Percentiles rank a stretch among this genome's conserved stretches.
Conservation (phyloP, 2,113 vertebrate species). For the Coryphaenoides rupestris region DNA sequence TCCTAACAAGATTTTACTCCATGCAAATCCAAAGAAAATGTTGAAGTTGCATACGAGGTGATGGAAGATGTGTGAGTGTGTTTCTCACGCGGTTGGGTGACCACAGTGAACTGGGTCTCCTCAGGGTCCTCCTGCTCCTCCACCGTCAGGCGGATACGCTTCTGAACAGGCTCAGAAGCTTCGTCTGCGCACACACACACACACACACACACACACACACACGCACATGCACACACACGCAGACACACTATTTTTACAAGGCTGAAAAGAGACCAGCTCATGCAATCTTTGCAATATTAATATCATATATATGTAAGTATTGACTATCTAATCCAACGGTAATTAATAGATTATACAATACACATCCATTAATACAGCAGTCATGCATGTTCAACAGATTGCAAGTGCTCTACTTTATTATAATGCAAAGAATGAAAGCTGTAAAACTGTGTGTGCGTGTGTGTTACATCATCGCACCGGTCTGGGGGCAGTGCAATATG, state of each 20-base stretch:
- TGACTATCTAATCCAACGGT: too few relatives aligned
- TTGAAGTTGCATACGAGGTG: too few relatives aligned
- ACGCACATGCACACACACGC: conserved; percentile 11
- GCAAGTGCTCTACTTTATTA: too few relatives aligned
- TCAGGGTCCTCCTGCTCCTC: conserved; percentile 81
- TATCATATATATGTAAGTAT: too few relatives aligned
- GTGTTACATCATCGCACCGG: conserved; percentile 63
- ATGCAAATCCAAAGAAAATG: too few relatives aligned
- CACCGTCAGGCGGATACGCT: conserved; percentile 84
- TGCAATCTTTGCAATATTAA: too few relatives aligned
- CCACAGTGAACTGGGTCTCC: conserved; percentile 83
- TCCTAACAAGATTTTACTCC: too few relatives aligned
- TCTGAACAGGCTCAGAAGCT: conserved; percentile 81
- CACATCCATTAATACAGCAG: too few relatives aligned
- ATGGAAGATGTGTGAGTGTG: background rate
- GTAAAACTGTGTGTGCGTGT: conserved; percentile 18
- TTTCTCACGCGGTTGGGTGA: conserved; percentile 87
- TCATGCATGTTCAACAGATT: too few relatives aligned
- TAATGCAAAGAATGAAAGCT: too few relatives aligned
- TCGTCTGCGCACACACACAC: conserved; percentile 68
- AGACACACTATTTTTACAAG: background rate
- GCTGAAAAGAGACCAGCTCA: background rate
- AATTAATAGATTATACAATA: too few relatives aligned
- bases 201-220: conserved; percentile 7
- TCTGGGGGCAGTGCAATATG: conserved; percentile 89